Percentiles rank a stretch among this genome's conserved stretches.
These are phyloP conservation scores for Microtus montanus DNA, from an alignment of 2,113 vertebrate genomes.

Conservation along the genomic window DNA sequence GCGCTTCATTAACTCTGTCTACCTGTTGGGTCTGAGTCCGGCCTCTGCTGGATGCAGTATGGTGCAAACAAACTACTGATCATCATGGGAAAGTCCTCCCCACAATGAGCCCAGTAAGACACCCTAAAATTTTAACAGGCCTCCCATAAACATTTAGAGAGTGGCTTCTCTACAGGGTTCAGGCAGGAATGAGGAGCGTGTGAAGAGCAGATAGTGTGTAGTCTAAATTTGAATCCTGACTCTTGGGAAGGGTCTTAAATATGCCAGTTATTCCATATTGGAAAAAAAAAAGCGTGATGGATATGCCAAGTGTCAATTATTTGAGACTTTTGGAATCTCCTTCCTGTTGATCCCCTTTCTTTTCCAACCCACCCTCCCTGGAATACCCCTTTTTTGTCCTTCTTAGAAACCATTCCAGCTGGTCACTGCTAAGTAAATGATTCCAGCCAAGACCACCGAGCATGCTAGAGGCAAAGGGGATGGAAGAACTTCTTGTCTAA, in stretches of 20 bases:
- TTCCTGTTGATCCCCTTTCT: neutral
- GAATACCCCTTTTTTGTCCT: neutral
- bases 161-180: neutral
- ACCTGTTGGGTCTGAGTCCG: neutral
- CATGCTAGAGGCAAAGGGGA: neutral
- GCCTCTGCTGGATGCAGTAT: neutral
- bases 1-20: neutral
- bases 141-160: neutral
- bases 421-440: neutral
- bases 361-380: neutral
- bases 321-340: neutral
- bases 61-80: neutral
- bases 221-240: neutral
- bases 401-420: neutral
- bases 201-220: neutral
- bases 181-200: neutral
- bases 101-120: neutral
- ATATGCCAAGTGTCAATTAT: neutral
- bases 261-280: neutral
- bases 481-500: neutral
- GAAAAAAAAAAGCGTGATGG: neutral
- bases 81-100: constrained; percentile 7
- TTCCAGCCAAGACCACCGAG: neutral
- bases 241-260: neutral
- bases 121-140: neutral